A percentile compares a stretch with the other conserved stretches of the same genome.
Evolutionary conservation across 2,888 invertebrate species (phyloP).

Genomic region (Hydraecia micacea): DNA sequence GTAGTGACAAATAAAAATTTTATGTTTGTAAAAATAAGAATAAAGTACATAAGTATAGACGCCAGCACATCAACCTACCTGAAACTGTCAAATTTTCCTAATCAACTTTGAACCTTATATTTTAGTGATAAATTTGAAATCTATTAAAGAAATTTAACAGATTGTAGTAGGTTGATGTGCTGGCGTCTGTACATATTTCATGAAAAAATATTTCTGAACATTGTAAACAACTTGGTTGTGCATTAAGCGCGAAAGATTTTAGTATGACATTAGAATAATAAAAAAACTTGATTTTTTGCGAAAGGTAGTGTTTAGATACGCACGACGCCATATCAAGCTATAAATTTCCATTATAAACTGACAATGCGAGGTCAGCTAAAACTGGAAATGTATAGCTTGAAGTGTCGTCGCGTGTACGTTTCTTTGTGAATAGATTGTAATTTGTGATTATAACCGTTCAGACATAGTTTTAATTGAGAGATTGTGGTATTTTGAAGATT

Average conservation of each 20-base stretch:
- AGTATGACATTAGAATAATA: not conserved
- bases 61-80: no score
- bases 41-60: not conserved
- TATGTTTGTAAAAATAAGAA: not conserved
- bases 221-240: constrained; percentile 23
- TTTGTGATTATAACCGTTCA: constrained; percentile 1
- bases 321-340: no score
- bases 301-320: not conserved
- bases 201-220: not conserved
- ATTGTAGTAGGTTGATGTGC: no score
- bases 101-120: no score
- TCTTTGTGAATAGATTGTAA: constrained; percentile 14
- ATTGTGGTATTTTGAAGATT: constrained; percentile 7
- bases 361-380: not conserved
- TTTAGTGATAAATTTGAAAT: no score
- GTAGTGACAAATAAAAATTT: not conserved
- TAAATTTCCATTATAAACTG: no score
- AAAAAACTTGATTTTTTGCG: not conserved
- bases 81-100: no score
- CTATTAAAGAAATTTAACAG: no score
- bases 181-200: no score
- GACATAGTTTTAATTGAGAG: constrained; percentile 5
- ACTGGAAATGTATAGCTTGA: not conserved
- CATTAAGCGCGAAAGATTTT: constrained; percentile 3
- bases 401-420: not conserved